These are phyloP conservation scores for Sycophila sp. DNA, from an alignment of 1,140 invertebrate genomes.

Conservation along the genomic window DNA sequence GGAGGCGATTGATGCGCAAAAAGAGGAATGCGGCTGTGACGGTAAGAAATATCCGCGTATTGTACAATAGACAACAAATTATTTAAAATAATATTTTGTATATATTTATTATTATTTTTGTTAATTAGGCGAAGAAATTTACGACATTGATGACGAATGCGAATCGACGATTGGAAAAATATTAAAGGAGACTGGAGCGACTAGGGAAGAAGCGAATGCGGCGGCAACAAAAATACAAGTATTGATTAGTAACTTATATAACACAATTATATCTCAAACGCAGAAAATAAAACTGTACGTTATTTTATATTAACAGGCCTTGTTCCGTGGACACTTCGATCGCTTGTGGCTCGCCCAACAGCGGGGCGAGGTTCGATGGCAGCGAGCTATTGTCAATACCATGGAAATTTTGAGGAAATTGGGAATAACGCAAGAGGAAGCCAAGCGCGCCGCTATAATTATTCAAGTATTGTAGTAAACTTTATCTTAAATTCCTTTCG, in stretches of 20 bases:
- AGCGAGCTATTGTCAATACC: constrained; percentile 61
- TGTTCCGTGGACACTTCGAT: constrained; percentile 53
- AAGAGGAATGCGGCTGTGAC: constrained; percentile 29
- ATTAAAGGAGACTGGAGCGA: constrained; percentile 47
- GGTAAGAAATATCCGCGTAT: constrained; percentile 1
- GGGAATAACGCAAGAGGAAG: constrained; percentile 59
- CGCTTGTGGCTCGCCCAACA: constrained; percentile 48
- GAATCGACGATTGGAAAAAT: constrained; percentile 49
- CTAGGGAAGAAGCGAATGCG: constrained; percentile 43
- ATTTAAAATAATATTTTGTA: not conserved
- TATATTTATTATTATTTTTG: not conserved
- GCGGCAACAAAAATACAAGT: constrained; percentile 61
- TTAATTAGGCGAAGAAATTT: no score
- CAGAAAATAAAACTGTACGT: not conserved
- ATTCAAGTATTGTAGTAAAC: no score
- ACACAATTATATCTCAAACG: no score
- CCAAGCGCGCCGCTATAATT: constrained; percentile 56
- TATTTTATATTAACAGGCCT: constrained; percentile 29
- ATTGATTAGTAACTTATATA: not conserved
- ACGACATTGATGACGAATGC: constrained; percentile 35
- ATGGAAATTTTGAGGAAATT: constrained; percentile 60
- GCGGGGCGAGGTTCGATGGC: constrained; percentile 62
- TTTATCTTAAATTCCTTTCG: no score
- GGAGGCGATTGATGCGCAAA: constrained; percentile 45
- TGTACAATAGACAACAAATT: no score